Conservation (phyloP, 2,797 vertebrate genomes). For the Thunnus albacares region DNA sequence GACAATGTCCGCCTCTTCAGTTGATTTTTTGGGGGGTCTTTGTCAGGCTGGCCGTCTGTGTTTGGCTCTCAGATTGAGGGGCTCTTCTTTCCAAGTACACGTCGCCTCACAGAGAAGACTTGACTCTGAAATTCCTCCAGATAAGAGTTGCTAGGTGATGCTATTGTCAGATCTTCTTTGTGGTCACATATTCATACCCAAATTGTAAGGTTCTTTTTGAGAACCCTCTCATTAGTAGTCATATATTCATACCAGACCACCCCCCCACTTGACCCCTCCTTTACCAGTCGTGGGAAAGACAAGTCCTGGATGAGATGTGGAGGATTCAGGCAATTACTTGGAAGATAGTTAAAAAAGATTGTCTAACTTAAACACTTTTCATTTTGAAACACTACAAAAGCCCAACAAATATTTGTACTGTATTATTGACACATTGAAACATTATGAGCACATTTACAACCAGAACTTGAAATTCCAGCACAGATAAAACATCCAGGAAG, state of each 20-base stretch:
- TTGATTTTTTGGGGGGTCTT: constrained; percentile 70
- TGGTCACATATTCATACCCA: constrained; percentile 88
- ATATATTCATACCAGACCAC: constrained; percentile 87
- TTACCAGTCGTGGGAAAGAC: constrained; percentile 88
- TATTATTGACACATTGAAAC: constrained; percentile 32
- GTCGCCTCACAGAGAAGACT: constrained; percentile 80
- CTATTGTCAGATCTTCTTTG: constrained; percentile 84
- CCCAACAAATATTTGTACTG: constrained; percentile 39
- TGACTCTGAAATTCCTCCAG: constrained; percentile 88
- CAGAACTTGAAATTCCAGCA: neutral
- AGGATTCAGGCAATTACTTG: constrained; percentile 74
- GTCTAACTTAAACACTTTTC: constrained; percentile 60
- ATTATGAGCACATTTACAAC: constrained; percentile 10
- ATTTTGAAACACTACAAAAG: constrained; percentile 31
- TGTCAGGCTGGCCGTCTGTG: constrained; percentile 73
- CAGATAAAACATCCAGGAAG: constrained; percentile 23
- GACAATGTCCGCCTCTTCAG: constrained; percentile 76
- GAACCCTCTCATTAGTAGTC: constrained; percentile 87
- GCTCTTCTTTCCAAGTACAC: constrained; percentile 80
- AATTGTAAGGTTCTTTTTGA: constrained; percentile 81
- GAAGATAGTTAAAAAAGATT: constrained; percentile 59
- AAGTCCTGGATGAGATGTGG: constrained; percentile 71
- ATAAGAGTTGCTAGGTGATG: constrained; percentile 86
- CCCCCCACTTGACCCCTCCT: constrained; percentile 87
- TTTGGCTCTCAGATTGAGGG: constrained; percentile 79